Percentiles rank a stretch among this genome's conserved stretches.
Conservation (phyloP, 1,140 invertebrate genomes). For the Forficula auricularia region DNA sequence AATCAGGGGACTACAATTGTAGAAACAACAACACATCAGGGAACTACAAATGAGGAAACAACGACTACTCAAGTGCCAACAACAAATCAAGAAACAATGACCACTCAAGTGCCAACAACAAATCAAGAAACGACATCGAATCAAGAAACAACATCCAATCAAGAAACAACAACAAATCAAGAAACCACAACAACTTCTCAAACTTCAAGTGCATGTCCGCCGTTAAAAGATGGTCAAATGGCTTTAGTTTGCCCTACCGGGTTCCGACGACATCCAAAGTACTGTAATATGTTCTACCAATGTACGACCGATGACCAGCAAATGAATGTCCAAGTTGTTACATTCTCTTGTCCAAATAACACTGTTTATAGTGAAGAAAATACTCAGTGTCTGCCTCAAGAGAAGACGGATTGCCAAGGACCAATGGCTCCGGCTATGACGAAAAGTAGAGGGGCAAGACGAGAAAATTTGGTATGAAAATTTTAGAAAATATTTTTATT, state of each 20-base stretch:
- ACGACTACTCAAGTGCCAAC: constrained; percentile 9
- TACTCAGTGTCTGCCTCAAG: constrained; percentile 42
- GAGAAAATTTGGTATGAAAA: no score
- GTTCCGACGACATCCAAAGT: constrained; percentile 62
- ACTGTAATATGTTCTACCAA: constrained; percentile 70
- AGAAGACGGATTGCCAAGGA: constrained; percentile 11
- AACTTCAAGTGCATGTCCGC: no score
- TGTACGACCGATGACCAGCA: constrained; percentile 43
- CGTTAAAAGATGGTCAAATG: constrained; percentile 35
- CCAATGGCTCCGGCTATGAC: no score
- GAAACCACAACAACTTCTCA: constrained; percentile 7
- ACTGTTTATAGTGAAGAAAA: constrained; percentile 55
- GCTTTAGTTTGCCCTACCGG: constrained; percentile 58
- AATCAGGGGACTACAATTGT: constrained; percentile 12
- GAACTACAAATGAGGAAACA: constrained; percentile 15
- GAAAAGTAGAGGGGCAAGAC: no score
- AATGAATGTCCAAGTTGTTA: constrained; percentile 50
- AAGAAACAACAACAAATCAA: constrained; percentile 10
- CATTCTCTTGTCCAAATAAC: constrained; percentile 53
- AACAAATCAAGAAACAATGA: constrained; percentile 11
- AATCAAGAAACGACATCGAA: constrained; percentile 13
- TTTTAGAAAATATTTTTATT: no score
- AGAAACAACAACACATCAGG: constrained; percentile 12
- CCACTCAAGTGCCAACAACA: constrained; percentile 14
- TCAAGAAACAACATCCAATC: constrained; percentile 9